Percentiles rank a stretch among this genome's conserved stretches.
These are phyloP conservation scores for Chiroxiphia lanceolata DNA, from an alignment of 2,797 vertebrate genomes.

Conservation along the genomic window DNA sequence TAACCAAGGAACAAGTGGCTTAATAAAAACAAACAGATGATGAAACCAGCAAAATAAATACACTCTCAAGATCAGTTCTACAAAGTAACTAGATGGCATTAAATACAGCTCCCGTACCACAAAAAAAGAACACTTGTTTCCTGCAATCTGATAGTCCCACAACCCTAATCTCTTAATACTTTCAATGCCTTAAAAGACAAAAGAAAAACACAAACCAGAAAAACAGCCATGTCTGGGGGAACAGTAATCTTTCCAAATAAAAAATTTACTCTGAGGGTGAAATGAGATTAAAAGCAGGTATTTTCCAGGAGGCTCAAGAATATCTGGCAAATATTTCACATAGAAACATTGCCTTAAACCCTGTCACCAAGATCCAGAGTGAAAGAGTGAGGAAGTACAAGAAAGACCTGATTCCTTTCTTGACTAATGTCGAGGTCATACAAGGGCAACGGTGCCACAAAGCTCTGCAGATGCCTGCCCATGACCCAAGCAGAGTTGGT, in stretches of 20 bases:
- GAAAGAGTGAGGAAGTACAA: neutral
- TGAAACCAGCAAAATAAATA: neutral
- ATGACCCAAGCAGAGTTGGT: neutral
- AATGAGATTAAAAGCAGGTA: neutral
- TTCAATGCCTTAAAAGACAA: neutral
- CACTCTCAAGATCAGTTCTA: neutral
- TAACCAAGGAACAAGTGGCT: neutral
- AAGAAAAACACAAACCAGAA: neutral
- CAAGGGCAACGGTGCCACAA: neutral
- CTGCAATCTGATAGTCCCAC: neutral
- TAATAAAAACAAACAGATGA: neutral
- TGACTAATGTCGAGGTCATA: neutral
- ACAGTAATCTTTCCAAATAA: neutral
- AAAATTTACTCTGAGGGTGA: neutral
- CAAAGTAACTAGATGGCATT: neutral
- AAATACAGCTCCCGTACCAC: neutral
- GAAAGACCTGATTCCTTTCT: slow-evolving; percentile 22
- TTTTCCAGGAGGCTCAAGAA: slow-evolving; percentile 13
- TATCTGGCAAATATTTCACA: slow-evolving; percentile 6
- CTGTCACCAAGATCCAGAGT: neutral
- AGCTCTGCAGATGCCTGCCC: neutral
- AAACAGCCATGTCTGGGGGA: neutral
- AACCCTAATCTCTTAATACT: neutral
- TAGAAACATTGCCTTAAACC: neutral
- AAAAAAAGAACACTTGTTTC: neutral